Evolutionary conservation across 2,113 vertebrate species (phyloP).

Genomic region (Dipodomys merriami): DNA sequence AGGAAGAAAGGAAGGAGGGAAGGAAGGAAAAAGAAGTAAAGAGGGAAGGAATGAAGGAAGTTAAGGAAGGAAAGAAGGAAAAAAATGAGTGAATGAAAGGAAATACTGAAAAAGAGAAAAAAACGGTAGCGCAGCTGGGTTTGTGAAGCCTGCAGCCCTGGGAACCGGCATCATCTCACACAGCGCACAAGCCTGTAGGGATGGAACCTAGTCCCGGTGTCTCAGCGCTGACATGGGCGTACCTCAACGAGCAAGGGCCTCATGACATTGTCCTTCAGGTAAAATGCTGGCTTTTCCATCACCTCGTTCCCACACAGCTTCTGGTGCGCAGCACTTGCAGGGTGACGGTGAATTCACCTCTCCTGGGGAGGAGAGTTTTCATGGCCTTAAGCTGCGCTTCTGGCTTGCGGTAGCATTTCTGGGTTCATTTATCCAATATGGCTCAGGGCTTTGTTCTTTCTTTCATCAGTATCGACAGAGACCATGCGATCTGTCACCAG

Average conservation of each 20-base stretch:
- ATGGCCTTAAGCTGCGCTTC: neutral
- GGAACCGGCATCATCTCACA: too few species aligned
- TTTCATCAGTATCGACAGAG: neutral
- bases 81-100: too few species aligned
- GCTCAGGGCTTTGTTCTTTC: neutral
- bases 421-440: neutral
- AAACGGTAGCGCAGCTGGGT: too few species aligned
- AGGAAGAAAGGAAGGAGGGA: too few species aligned
- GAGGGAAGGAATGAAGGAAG: too few species aligned
- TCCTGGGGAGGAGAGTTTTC: conserved; percentile 76
- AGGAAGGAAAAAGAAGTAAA: too few species aligned
- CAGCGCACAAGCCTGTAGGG: too few species aligned
- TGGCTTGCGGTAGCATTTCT: neutral
- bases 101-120: too few species aligned
- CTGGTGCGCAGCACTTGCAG: conserved; percentile 84
- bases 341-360: conserved; percentile 85
- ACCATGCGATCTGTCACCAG: conserved; percentile 37
- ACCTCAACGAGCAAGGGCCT: conserved; percentile 88
- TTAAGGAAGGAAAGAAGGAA: too few species aligned
- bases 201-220: too few species aligned
- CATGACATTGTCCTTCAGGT: conserved; percentile 86
- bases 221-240: too few species aligned
- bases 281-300: conserved; percentile 80
- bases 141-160: too few species aligned
- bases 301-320: conserved; percentile 84